A percentile compares a stretch with the other conserved stretches of the same genome.
Conservation (phyloP, 1,140 invertebrate species). For the Ooceraea biroi region DNA sequence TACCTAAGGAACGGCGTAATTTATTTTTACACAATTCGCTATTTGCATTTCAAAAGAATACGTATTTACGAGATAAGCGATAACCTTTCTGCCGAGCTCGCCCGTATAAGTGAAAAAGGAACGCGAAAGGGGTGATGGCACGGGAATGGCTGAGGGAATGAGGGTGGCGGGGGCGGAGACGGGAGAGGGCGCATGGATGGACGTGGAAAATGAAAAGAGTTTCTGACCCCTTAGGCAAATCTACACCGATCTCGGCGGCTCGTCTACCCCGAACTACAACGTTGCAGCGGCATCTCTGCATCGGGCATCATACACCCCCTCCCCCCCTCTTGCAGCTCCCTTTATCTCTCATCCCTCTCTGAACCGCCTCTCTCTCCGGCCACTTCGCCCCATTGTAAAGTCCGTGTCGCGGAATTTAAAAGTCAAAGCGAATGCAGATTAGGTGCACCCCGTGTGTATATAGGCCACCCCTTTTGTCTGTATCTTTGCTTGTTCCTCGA, state of each 20-base stretch:
- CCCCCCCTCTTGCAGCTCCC: not conserved
- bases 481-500: slow-evolving; percentile 28
- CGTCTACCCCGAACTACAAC: slow-evolving; percentile 33
- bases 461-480: slow-evolving; percentile 51
- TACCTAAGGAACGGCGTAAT: slow-evolving; percentile 33
- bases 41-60: slow-evolving; percentile 55
- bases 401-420: slow-evolving; percentile 76
- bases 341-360: not conserved
- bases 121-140: slow-evolving; percentile 1
- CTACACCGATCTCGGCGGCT: slow-evolving; percentile 17
- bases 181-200: not conserved
- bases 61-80: slow-evolving; percentile 55
- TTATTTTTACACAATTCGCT: slow-evolving; percentile 53
- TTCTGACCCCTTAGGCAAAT: slow-evolving; percentile 34
- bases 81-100: slow-evolving; percentile 13
- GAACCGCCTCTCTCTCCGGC: not conserved
- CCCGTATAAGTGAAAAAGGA: slow-evolving; percentile 24
- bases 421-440: slow-evolving; percentile 82
- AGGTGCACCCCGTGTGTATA: slow-evolving; percentile 43
- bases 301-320: slow-evolving; percentile 24
- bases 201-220: slow-evolving; percentile 50
- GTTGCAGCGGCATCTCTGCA: slow-evolving; percentile 35
- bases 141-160: too few species aligned
- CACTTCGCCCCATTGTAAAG: slow-evolving; percentile 40
- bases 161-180: too few species aligned